Evolutionary conservation across 2,888 invertebrate genomes (phyloP), one percentile per base, ranked within the genome.

Genomic region (Lydus trimaculatus): DNA sequence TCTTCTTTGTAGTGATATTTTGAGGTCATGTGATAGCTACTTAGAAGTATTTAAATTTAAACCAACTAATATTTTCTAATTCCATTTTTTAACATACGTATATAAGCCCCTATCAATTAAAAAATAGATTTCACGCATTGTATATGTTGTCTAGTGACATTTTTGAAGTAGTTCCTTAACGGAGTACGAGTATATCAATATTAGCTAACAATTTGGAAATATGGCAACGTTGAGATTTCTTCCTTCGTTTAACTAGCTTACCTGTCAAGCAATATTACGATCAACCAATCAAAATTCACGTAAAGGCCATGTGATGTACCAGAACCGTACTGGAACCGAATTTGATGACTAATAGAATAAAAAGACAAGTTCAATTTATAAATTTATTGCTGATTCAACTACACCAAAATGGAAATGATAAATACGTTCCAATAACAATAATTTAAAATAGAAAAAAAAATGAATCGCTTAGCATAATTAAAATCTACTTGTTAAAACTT

Each of bases 401-500:
- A 56, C 56, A 56, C 11, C n/a, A 56, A 56, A 28, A 11, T 8
- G 9, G 7, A 56, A 56, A 4, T 11, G 23, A 23, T 23, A 11
- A 56, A 28, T 56, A 56, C 17, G 0, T 28, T 56, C 11, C 25
- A 17, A 20, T 11, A 6, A 5, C 20, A 9, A 1, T 48, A 9
- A 48, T 20, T 48, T n/a, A n/a, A n/a, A n/a, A n/a, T n/a, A n/a
- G n/a, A 56, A 2, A 25, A 52, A 23, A 28, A 28, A 56, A 25
- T 25, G 25, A 11, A 56, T 7, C 20, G 20, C 5, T 56, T 56
- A 56, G 15, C 15, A 56, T 6, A 1, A 9, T 52, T 11, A 52
- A 52, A 3, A 4, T 13, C 25, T 17, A 43, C 43, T 63, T 43
- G 66, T 64, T 56, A 63, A 39, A 64, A 61, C 58, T 74, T 75